Percentiles rank a stretch among this genome's conserved stretches.
Conservation (phyloP, 2,113 vertebrate species). For the Entomyzon cyanotis region DNA sequence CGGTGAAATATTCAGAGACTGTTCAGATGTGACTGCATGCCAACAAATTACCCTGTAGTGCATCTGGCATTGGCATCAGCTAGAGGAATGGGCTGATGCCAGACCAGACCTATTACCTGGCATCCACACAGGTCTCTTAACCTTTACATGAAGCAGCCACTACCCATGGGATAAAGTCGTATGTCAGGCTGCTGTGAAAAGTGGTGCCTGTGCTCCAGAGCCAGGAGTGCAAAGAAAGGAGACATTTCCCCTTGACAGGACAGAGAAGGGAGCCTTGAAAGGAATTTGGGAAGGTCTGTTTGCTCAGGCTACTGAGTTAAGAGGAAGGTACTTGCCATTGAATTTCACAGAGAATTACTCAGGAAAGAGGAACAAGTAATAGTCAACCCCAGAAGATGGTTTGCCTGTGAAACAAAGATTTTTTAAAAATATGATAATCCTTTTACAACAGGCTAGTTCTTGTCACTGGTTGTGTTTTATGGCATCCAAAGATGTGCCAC, state of each 20-base stretch:
- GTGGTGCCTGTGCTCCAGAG: background rate
- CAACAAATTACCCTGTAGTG: background rate
- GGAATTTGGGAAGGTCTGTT: background rate
- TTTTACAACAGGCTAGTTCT: background rate
- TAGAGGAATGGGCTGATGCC: background rate
- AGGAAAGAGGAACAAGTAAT: background rate
- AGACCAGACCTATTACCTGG: constrained; percentile 18
- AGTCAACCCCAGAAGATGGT: background rate
- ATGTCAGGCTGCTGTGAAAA: background rate
- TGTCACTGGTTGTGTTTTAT: background rate
- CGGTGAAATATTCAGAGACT: background rate
- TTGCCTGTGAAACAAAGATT: background rate
- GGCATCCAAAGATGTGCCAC: background rate
- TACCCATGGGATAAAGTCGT: fast-evolving
- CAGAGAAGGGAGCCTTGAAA: background rate
- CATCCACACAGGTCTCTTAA: background rate
- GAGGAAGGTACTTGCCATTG: background rate
- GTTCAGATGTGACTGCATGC: background rate
- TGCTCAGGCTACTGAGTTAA: background rate
- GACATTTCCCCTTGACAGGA: background rate
- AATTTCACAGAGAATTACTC: background rate
- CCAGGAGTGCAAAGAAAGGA: background rate
- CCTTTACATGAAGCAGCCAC: background rate
- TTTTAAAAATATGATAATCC: background rate
- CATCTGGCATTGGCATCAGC: background rate